Conservation (phyloP, 2,113 vertebrate species). For the Prolemur simus region DNA sequence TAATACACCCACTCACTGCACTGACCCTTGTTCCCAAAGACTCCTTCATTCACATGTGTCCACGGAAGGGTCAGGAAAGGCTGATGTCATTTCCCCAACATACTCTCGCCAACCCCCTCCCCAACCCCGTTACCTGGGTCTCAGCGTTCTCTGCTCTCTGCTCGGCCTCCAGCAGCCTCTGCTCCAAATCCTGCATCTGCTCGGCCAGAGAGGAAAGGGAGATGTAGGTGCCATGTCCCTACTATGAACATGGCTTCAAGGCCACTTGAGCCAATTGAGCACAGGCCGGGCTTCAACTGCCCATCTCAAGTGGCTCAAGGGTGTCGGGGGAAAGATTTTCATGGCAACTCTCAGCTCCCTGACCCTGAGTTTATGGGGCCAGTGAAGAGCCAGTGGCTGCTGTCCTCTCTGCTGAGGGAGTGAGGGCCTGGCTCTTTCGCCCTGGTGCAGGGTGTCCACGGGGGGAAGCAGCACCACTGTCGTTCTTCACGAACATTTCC, state of each 20-base stretch:
- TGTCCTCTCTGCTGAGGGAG: neutral
- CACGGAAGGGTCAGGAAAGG: neutral
- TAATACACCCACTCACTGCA: neutral
- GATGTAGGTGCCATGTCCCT: neutral
- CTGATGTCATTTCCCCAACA: neutral
- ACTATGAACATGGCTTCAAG: neutral
- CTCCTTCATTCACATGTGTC: neutral
- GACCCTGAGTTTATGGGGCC: neutral
- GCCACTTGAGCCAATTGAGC: fast-evolving
- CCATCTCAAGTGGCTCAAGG: neutral
- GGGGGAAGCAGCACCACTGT: neutral
- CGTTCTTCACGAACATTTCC: neutral
- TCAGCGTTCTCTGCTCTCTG: slow-evolving; percentile 93
- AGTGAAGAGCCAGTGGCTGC: neutral
- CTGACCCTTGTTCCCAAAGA: neutral
- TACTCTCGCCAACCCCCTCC: neutral
- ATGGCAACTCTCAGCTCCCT: neutral
- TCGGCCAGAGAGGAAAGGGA: slow-evolving; percentile 54
- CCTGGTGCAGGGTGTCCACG: neutral
- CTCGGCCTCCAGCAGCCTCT: slow-evolving; percentile 92
- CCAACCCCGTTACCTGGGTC: slow-evolving; percentile 89
- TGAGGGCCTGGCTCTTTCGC: neutral
- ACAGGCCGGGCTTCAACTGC: neutral
- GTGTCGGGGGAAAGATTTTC: neutral
- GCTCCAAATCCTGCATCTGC: slow-evolving; percentile 97